These are phyloP conservation scores for Chaitophorus viminalis DNA, from an alignment of 2,888 invertebrate genomes.

Conservation along the genomic window DNA sequence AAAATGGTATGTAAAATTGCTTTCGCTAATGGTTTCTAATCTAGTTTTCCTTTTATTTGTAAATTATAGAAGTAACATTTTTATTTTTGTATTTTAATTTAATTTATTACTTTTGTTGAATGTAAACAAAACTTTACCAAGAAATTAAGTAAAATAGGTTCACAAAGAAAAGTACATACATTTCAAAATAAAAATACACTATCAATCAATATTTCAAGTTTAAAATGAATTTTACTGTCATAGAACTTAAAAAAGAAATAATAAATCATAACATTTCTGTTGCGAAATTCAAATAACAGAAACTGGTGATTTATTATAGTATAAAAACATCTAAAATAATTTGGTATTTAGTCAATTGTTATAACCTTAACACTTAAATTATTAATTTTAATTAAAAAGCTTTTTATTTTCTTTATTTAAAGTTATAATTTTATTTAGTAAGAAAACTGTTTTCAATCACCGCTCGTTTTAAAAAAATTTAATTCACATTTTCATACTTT, in stretches of 20 bases:
- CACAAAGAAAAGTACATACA: background rate
- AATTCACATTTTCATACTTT: background rate
- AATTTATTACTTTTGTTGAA: conserved; percentile 29
- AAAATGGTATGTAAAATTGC: conserved; percentile 18
- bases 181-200: background rate
- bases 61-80: conserved; percentile 41
- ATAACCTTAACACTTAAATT: conserved; percentile 5
- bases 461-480: background rate
- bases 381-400: conserved; percentile 19
- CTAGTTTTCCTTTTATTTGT: conserved; percentile 35
- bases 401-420: conserved; percentile 12
- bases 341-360: conserved; percentile 9
- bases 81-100: conserved; percentile 34
- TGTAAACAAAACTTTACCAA: conserved; percentile 11
- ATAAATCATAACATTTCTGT: background rate
- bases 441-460: conserved; percentile 13
- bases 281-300: background rate
- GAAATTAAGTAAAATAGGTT: background rate
- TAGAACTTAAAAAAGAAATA: background rate
- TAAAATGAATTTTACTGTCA: background rate
- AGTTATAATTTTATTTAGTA: conserved; percentile 9
- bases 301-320: background rate
- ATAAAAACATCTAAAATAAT: background rate
- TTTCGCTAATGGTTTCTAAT: conserved; percentile 12
- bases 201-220: background rate